Evolutionary conservation across 2,888 invertebrate genomes (phyloP), one percentile per base, ranked within the genome.

Genomic region (Drosophila anceps): DNA sequence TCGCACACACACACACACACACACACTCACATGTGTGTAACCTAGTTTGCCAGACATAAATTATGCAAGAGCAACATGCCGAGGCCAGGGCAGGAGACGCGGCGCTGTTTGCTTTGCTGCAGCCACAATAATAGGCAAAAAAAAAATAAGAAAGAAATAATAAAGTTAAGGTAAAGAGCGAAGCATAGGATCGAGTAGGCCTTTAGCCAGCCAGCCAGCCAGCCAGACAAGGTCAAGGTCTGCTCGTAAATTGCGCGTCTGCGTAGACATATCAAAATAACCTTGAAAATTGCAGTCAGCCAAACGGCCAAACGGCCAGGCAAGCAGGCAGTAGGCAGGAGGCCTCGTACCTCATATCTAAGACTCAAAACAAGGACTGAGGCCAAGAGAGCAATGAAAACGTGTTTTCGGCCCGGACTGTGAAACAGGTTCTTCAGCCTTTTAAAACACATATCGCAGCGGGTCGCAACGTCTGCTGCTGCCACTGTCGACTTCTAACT

Each of bases 1-100:
- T 46, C 48, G 51, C 48, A 50, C 43, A 57, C 33, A 33, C 31
- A 41, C 61, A 48, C 48, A 10, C 48, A 4, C 51, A 5, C n/a
- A 4, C 24, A 37, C 24, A 0, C 35, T 8, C 8, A 24, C 73
- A 53, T 72, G 62, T 61, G 59, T 67, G 73, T 86, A 89, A 84
- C 89, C 89, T 83, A 85, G 84, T 84, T 85, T 86, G 75, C 44
- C 75, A 81, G 63, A 84, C 88, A 89, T 90, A 90, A 90, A 87
- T 87, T 87, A 87, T 87, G 90, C 90, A 87, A 87, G 90, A 71
- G 79, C 69, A 48, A n/a, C 54, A 27, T 39, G 48, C 54, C 27
- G 4, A 12, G 46, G 39, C 70, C 59, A 67, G 62, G 55, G 50
- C 62, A 69, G 54, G 29, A 67, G 65, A n/a, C 29, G 20, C 5